Evolutionary conservation across 2,888 invertebrate species (phyloP), one percentile per base, ranked within the genome.

Genomic region (Dioctria linearis): DNA sequence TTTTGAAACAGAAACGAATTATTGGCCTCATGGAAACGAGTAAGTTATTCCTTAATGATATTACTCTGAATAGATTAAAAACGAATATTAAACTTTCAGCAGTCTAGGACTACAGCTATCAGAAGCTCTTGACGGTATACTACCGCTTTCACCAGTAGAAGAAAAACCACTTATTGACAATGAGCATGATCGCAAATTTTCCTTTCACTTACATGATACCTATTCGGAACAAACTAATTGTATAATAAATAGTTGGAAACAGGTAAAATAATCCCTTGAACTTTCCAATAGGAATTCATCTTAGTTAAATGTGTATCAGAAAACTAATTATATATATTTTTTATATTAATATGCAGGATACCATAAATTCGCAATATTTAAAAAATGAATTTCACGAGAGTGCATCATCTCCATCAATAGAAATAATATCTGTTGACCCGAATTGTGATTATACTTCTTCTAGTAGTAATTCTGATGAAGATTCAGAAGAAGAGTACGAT

Each of bases 91-190:
- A 57, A 13, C 57, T 80, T 80, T 25, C 42, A 85, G 85, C 54
- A 82, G 78, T 63, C 81, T 85, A 81, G 87, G 87, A 51, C 83
- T 88, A 73, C 87, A 88, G 76, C 83, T 88, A 66, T 84, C 88
- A 66, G 88, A 89, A 51, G 87, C 88, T n/a, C 83, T 88, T 3
- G 86, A 87, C 82, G 89, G 88, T 25, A 88, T 88, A 79, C 82
- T 88, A 65, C 88, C 88, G 9, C 87, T 87, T 57, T 85, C 85
- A 11, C 85, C 87, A 46, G 85, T 85, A 71, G 88, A 87, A 59
- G 82, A 63, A 39, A 76, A 78, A 43, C 54, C 65, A 39, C 6
- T 51, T 51, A 75, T 75, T 54, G 65, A 65, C n/a, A 43, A 54
- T 65, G 66, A 80, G 8, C 42, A 4, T 49, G 79, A 79, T 42